phyloP scores from a whole-genome alignment of 2,888 invertebrate species.

The Xanthorhoe designata region DNA sequence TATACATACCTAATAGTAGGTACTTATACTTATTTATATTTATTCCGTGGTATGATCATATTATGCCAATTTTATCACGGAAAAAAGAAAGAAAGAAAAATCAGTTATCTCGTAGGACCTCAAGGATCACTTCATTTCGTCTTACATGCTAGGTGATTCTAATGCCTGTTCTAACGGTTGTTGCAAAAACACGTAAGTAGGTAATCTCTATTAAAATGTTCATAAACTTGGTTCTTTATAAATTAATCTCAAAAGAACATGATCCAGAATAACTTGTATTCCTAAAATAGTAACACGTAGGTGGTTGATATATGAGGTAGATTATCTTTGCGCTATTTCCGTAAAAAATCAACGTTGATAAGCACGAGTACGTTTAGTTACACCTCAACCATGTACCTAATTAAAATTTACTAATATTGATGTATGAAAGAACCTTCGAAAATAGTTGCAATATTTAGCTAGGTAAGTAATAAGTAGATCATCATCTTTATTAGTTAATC shows the following conservation, averaged over 20 bases:
- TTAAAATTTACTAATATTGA: neutral
- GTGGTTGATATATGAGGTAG: slow-evolving; percentile 29
- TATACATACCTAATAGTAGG: too few species aligned
- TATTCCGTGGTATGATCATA: neutral
- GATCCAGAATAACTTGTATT: slow-evolving; percentile 34
- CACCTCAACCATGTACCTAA: neutral
- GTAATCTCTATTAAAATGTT: neutral
- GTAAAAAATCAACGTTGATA: slow-evolving; percentile 7
- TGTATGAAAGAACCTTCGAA: neutral
- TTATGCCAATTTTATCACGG: slow-evolving; percentile 17
- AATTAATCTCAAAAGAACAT: slow-evolving; percentile 34
- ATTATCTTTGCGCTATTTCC: slow-evolving; percentile 10
- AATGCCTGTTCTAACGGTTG: too few species aligned
- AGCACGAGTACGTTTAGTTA: neutral
- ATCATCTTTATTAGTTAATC: neutral
- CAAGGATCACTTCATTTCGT: too few species aligned
- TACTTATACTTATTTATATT: too few species aligned
- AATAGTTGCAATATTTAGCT: neutral
- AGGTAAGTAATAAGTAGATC: neutral
- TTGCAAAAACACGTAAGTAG: neutral
- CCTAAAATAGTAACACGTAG: slow-evolving; percentile 37
- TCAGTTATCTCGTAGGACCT: too few species aligned
- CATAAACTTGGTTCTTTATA: slow-evolving; percentile 3
- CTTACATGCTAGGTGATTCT: too few species aligned
- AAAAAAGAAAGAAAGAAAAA: too few species aligned